Percentiles rank a stretch among this genome's conserved stretches.
phyloP scores from a whole-genome alignment of 2,888 invertebrate species.

The Pediacus dermestoides region DNA sequence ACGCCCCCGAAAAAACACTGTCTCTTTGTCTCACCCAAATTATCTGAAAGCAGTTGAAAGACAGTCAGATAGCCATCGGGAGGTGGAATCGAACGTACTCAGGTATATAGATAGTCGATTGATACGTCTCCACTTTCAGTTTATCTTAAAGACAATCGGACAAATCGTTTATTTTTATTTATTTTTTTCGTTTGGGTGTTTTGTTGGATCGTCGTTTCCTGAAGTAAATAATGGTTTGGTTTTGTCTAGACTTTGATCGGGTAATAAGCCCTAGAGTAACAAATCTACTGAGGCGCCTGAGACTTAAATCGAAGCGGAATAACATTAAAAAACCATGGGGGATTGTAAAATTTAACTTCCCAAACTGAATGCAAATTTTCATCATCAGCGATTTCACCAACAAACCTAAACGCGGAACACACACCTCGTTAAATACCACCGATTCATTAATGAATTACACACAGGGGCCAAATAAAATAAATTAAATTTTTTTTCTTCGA shows the following conservation, averaged over 20 bases:
- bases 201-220: no score
- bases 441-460: constrained; percentile 28
- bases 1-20: no score
- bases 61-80: neutral
- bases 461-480: constrained; percentile 34
- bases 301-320: no score
- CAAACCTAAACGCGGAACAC: no score
- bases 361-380: no score
- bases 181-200: no score
- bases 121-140: constrained; percentile 33
- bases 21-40: no score
- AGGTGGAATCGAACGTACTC: constrained; percentile 7
- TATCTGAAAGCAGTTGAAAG: no score
- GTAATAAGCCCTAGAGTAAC: constrained; percentile 17
- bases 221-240: no score
- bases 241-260: constrained; percentile 33
- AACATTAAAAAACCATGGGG: constrained; percentile 14
- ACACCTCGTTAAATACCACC: constrained; percentile 30
- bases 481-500: constrained; percentile 32
- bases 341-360: constrained; percentile 28
- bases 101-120: constrained; percentile 33
- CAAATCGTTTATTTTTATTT: constrained; percentile 37
- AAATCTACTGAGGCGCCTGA: constrained; percentile 23
- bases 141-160: constrained; percentile 30
- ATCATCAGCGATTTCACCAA: no score